Evolutionary conservation across 30 jellyfish, hydroid and myxozoan species (phyloP), one percentile per base, ranked within the genome.

Genomic region (Pelagia noctiluca): DNA sequence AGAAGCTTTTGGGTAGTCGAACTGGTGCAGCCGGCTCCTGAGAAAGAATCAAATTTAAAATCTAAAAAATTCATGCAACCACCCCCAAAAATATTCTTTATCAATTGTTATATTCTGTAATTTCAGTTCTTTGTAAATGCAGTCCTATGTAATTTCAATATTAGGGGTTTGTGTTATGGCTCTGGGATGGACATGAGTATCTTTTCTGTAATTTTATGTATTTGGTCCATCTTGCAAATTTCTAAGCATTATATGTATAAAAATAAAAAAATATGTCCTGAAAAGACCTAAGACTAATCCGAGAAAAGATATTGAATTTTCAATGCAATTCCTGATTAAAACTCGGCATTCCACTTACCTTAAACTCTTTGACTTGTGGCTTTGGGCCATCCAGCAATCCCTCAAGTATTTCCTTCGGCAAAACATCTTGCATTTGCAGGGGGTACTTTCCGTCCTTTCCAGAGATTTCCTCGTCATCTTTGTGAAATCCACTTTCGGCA

Each of bases 11-110:
- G 19, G 98, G 98, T 19, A 92, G 83, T 25, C 91, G 88, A 49
- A 92, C 98, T 13, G 95, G 92, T 19, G 68, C 71, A 13, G 87
- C 77, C 32, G 91, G 85, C 72, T 92, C 98, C 98, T 92, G 37
- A 28, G 63, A 21, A 63, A 29, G 35, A 74, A 71, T n/a, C n/a
- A 47, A 2, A 78, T 30, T 5, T 10, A 16, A 42, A 8, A 42
- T 42, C 16, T 16, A 42, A 42, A 5, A 16, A 8, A 42, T 42
- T 42, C 12, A 16, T 42, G 57, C 8, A 16, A 42, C 8, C 16
- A 5, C 57, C 12, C 8, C 16, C 8, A 42, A 42, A 8, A 42
- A 5, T 42, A 5, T 42, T 42, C 8, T 42, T 16, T 42, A 42
- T 8, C 57, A 42, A 42, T 42, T 42, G 16, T 42, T 5, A 42